Conservation (phyloP, 2,888 invertebrate species). For the Brachyptera putata region DNA sequence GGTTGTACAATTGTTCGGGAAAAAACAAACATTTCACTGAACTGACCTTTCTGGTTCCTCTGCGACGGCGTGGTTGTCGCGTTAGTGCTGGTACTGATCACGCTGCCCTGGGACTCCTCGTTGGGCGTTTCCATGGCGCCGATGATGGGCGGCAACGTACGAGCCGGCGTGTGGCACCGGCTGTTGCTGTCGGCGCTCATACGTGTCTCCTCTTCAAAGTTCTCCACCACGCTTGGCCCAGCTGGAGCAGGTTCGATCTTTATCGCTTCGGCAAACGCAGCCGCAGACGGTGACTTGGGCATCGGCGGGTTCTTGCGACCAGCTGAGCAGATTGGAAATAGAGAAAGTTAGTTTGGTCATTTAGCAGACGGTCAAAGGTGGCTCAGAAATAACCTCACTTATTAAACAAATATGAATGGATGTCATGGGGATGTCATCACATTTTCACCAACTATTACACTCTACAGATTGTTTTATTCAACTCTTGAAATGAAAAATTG, state of each 20-base stretch:
- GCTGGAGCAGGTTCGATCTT: neutral
- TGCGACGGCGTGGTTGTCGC: neutral
- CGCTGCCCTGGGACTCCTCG: slow-evolving; percentile 81
- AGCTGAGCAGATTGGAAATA: no score
- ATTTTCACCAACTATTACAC: no score
- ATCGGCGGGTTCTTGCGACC: neutral
- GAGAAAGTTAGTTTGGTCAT: no score
- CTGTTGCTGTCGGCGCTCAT: slow-evolving; percentile 46
- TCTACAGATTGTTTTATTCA: no score
- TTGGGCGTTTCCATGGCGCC: slow-evolving; percentile 15
- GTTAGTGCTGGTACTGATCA: slow-evolving; percentile 62
- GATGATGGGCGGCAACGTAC: slow-evolving; percentile 9
- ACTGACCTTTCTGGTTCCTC: slow-evolving; percentile 9
- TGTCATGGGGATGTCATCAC: no score
- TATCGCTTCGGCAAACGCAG: no score
- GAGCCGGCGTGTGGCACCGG: slow-evolving; percentile 30
- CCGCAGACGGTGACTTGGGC: neutral
- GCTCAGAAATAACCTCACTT: no score
- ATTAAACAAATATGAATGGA: no score
- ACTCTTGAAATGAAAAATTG: no score
- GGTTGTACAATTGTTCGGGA: no score
- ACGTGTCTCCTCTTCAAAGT: slow-evolving; percentile 52
- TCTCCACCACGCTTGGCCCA: slow-evolving; percentile 41
- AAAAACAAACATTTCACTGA: no score
- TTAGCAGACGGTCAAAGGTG: no score